Conservation (phyloP, 2,113 vertebrate genomes). For the Oryzias woworae region DNA sequence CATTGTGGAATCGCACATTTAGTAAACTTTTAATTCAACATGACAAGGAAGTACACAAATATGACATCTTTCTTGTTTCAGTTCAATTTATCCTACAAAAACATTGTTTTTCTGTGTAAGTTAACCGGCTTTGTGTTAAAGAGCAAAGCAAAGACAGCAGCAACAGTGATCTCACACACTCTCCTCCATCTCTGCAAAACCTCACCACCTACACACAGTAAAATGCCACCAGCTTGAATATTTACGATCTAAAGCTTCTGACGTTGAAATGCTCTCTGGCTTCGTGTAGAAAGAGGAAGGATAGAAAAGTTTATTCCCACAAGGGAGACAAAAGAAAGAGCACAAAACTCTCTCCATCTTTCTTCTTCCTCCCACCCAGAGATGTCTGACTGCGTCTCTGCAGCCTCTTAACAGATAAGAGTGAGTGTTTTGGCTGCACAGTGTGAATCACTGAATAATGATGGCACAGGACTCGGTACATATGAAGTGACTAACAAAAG, state of each 20-base stretch:
- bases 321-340: conserved; percentile 33
- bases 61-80: too few species aligned
- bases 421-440: conserved; percentile 68
- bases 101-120: conserved; percentile 1
- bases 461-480: conserved; percentile 56
- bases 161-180: conserved; percentile 60
- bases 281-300: conserved; percentile 48
- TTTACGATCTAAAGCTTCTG: conserved; percentile 64
- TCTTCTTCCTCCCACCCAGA: conserved; percentile 51
- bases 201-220: conserved; percentile 60
- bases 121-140: conserved; percentile 31
- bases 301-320: conserved; percentile 48
- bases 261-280: conserved; percentile 56
- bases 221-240: conserved; percentile 73
- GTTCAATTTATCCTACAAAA: too few species aligned
- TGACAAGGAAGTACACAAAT: too few species aligned
- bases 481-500: conserved; percentile 67
- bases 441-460: conserved; percentile 70
- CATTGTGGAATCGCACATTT: too few species aligned
- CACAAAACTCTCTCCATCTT: conserved; percentile 27
- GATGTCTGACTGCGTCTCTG: conserved; percentile 57
- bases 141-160: conserved; percentile 63
- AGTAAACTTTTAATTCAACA: too few species aligned
- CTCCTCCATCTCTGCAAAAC: conserved; percentile 57
- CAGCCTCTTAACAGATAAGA: conserved; percentile 66